Base-by-base conservation (phyloP, 2,888 invertebrate species). In the Leucania comma region DNA sequence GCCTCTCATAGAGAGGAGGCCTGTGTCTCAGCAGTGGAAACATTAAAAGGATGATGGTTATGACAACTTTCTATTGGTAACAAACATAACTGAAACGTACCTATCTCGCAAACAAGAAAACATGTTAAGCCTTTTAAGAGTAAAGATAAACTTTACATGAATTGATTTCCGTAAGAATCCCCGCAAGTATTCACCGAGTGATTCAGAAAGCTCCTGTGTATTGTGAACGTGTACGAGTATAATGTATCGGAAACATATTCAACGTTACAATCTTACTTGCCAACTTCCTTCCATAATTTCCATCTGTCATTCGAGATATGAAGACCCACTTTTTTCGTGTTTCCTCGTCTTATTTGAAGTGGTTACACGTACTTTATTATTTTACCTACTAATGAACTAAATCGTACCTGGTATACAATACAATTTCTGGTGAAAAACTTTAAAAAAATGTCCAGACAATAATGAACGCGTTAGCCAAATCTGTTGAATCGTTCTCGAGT, bases 241-340 rank as follows among this genome's bases (percentile, higher is more conserved):
- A 48, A 71, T 35, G 35, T 75, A 56, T 56, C 56, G 38, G 56
- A 50, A 72, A 67, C 1, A 46, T 51, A 76, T 57, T 65, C 56
- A 56, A 50, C 64, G n/a, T 20, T 29, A 64, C 50, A 42, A 50
- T 22, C n/a, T 3, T 26, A 68, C 32, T 75, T 42, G 2, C 5
- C 46, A 64, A 48, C 32, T 64, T 48, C 35, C 56, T 68, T n/a
- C 26, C 14, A 46, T 46, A 26, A 53, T 57, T 58, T 57, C 51
- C 50, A 22, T 35, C 42, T 65, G 76, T 9, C 24, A 22, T 75
- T 42, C 32, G 12, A 26, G 20, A 57, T 26, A 42, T 3, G 20
- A 32, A 66, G 2, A 29, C 9, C 10, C 26, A 46, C 17, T 29
- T 57, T 70, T 51, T 42, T 38, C 8, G 26, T 1, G 8, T 54